A percentile compares a stretch with the other conserved stretches of the same genome.
Evolutionary conservation across 2,888 invertebrate genomes (phyloP).

Genomic region (Ptilodon capucinus): DNA sequence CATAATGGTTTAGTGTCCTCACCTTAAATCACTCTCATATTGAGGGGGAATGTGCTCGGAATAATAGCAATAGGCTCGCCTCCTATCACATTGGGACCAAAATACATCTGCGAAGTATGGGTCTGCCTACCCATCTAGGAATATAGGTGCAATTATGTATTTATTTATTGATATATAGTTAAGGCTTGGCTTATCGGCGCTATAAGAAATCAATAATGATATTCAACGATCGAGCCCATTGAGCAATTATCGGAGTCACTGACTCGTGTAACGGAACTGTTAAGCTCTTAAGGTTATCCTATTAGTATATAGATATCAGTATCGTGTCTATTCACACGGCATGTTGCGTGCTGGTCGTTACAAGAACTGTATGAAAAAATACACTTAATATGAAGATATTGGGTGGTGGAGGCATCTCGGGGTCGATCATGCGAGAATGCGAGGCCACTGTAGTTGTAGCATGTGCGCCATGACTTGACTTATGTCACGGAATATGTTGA

Average conservation of each 20-base stretch:
- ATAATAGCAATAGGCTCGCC: too few relatives aligned
- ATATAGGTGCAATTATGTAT: too few relatives aligned
- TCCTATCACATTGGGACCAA: too few relatives aligned
- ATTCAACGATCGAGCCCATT: not conserved
- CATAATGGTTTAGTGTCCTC: not conserved
- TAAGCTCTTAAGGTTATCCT: not conserved
- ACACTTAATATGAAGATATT: not conserved
- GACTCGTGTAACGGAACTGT: not conserved
- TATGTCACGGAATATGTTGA: too few relatives aligned
- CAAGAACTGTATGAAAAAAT: not conserved
- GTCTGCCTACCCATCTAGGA: too few relatives aligned
- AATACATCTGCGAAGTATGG: too few relatives aligned
- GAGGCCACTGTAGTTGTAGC: too few relatives aligned
- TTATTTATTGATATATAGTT: not conserved
- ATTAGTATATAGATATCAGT: constrained; percentile 19
- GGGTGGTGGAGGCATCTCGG: too few relatives aligned
- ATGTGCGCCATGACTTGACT: too few relatives aligned
- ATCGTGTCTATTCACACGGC: constrained; percentile 40
- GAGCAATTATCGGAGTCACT: not conserved
- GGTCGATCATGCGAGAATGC: too few relatives aligned
- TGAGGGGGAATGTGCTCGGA: too few relatives aligned
- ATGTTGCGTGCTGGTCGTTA: constrained; percentile 29
- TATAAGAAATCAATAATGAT: not conserved
- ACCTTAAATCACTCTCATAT: too few relatives aligned
- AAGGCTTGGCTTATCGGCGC: not conserved